A percentile compares a stretch with the other conserved stretches of the same genome.
Evolutionary conservation across 2,888 invertebrate species (phyloP).

Genomic region (Aleiodes leptofemur): DNA sequence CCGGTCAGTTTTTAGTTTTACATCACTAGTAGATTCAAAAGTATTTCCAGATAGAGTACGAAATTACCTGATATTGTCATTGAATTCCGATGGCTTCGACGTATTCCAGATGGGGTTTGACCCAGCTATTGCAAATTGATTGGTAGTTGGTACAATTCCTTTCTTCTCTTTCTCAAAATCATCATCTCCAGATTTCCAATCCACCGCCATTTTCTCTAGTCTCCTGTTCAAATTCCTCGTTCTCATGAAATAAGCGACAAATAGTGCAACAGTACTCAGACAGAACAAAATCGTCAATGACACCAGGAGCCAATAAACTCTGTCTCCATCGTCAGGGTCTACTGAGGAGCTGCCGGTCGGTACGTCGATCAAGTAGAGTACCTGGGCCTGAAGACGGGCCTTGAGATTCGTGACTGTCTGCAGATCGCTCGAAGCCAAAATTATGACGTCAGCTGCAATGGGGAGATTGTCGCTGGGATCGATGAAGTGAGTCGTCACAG

Average conservation of each 20-base stretch:
- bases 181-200: slow-evolving; percentile 80
- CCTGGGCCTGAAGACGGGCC: slow-evolving; percentile 69
- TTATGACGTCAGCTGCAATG: slow-evolving; percentile 76
- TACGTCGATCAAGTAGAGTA: slow-evolving; percentile 76
- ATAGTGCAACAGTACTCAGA: slow-evolving; percentile 76
- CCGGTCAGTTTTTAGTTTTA: no score
- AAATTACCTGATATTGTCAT: slow-evolving; percentile 78
- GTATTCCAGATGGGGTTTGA: slow-evolving; percentile 84
- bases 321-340: slow-evolving; percentile 71
- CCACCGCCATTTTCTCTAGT: slow-evolving; percentile 80
- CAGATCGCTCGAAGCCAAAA: slow-evolving; percentile 76
- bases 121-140: slow-evolving; percentile 83
- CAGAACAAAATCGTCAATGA: slow-evolving; percentile 77
- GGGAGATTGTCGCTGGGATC: slow-evolving; percentile 75
- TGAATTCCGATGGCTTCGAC: slow-evolving; percentile 71
- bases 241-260: slow-evolving; percentile 78
- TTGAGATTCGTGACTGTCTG: slow-evolving; percentile 75
- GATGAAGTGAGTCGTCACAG: slow-evolving; percentile 80
- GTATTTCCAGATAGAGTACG: no score
- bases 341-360: slow-evolving; percentile 71
- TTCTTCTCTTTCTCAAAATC: slow-evolving; percentile 79
- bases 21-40: no score
- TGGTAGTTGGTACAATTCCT: slow-evolving; percentile 81
- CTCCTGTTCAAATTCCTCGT: slow-evolving; percentile 80
- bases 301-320: slow-evolving; percentile 77